A percentile compares a stretch with the other conserved stretches of the same genome.
Conservation (phyloP, 2,888 invertebrate genomes). For the Drosophila anomelani region DNA sequence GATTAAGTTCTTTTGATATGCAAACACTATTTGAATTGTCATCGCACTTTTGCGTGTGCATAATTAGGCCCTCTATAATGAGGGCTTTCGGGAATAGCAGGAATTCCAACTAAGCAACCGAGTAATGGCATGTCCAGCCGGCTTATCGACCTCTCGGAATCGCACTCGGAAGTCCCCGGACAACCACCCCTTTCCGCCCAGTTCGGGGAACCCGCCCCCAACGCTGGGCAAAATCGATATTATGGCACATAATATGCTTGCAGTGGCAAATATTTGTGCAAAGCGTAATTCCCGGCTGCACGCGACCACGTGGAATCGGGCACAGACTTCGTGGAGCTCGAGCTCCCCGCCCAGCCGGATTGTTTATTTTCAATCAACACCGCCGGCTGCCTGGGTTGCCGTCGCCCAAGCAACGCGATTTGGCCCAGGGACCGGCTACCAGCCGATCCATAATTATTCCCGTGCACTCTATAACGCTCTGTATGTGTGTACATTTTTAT, state of each 20-base stretch:
- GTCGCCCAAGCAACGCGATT: conserved; percentile 56
- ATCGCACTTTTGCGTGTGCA: conserved; percentile 11
- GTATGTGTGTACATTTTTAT: conserved; percentile 14
- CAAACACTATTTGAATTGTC: conserved; percentile 17
- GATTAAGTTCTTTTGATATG: conserved; percentile 2
- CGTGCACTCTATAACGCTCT: conserved; percentile 20
- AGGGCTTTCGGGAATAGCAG: conserved; percentile 6
- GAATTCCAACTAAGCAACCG: conserved; percentile 20
- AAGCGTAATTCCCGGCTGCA: conserved; percentile 55
- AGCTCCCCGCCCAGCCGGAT: conserved; percentile 25
- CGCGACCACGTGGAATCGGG: conserved; percentile 70
- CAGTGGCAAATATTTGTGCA: conserved; percentile 63
- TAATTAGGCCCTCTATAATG: conserved; percentile 17
- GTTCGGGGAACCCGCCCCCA: conserved; percentile 3
- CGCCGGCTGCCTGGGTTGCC: conserved; percentile 7
- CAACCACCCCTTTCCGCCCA: conserved; percentile 10
- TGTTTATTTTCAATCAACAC: conserved; percentile 74
- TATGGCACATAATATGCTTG: conserved; percentile 37
- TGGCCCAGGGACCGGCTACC: conserved; percentile 34
- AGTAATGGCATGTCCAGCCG: conserved; percentile 50
- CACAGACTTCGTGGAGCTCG: conserved; percentile 7
- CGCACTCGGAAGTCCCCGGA: conserved; percentile 28
- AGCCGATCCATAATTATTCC: conserved; percentile 48
- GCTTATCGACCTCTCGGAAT: conserved; percentile 52
- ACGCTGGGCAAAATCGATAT: conserved; percentile 68